Conservation (phyloP, 35 echinoderm and acorn worm genomes). For the Eucidaris tribuloides region DNA sequence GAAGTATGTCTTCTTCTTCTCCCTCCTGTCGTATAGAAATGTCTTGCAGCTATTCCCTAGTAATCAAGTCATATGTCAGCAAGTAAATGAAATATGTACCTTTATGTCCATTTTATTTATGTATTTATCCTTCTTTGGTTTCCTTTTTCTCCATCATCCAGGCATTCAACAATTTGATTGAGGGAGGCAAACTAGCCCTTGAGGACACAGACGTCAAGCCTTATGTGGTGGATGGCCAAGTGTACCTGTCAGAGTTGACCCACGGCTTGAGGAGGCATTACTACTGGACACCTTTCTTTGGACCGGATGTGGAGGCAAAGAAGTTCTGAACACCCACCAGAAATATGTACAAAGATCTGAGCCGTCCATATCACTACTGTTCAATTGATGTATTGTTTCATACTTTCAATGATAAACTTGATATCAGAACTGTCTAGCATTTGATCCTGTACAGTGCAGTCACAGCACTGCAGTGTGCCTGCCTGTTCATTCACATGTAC, state of each 20-base stretch:
- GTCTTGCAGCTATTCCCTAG: not conserved
- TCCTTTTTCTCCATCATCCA: slow-evolving; percentile 1
- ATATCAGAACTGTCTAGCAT: no score
- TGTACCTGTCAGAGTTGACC: slow-evolving; percentile 71
- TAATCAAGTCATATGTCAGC: no score
- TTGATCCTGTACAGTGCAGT: no score
- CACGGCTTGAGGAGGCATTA: slow-evolving; percentile 87
- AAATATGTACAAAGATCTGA: no score
- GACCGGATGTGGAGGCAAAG: slow-evolving; percentile 57
- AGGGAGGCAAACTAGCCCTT: slow-evolving; percentile 57
- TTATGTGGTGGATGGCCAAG: slow-evolving; percentile 80
- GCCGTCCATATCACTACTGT: no score
- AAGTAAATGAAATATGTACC: no score
- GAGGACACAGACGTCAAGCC: slow-evolving; percentile 86
- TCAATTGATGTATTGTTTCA: no score
- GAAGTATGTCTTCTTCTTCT: not conserved
- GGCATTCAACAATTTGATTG: slow-evolving; percentile 77
- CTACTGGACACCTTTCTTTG: slow-evolving; percentile 97
- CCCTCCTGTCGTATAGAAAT: not conserved
- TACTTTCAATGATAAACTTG: no score
- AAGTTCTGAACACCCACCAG: not conserved
- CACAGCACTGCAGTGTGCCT: no score
- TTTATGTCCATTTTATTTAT: no score
- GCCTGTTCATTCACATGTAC: no score
- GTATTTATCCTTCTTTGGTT: not conserved